Conservation (phyloP, 2,113 vertebrate genomes). For the Numida meleagris region DNA sequence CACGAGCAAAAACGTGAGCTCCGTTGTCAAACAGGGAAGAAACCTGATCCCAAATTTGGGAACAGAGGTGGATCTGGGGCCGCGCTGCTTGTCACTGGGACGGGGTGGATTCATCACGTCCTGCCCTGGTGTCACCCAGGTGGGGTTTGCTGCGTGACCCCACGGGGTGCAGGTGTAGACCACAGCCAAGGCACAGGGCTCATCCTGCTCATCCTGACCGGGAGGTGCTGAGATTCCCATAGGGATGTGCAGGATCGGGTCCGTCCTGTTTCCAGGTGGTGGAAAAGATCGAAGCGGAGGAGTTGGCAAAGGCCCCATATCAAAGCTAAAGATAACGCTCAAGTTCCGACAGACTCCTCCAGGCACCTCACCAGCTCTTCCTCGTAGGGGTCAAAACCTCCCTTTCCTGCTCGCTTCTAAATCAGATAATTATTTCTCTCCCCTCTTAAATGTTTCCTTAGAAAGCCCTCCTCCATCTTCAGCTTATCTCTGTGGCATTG, state of each 20-base stretch:
- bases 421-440: not conserved
- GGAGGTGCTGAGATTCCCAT: not conserved
- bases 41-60: not conserved
- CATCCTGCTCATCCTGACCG: too few species aligned
- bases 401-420: not conserved
- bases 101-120: not conserved
- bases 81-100: slow-evolving; percentile 28
- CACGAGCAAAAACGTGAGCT: not conserved
- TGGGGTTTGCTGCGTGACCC: too few species aligned
- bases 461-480: not conserved
- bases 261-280: not conserved
- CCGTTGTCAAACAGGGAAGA: not conserved
- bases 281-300: slow-evolving; percentile 25
- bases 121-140: too few species aligned
- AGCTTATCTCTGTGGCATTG: not conserved
- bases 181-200: too few species aligned
- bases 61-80: slow-evolving; percentile 37
- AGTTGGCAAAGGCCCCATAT: slow-evolving; percentile 20
- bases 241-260: not conserved
- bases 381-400: not conserved
- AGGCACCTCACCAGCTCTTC: not conserved
- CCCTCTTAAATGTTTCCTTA: not conserved
- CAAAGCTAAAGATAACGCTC: not conserved
- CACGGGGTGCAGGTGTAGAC: too few species aligned
- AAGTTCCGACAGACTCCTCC: not conserved